These are phyloP conservation scores for Leptinotarsa undecemlineata DNA, from an alignment of 1,140 invertebrate species.

Conservation along the genomic window DNA sequence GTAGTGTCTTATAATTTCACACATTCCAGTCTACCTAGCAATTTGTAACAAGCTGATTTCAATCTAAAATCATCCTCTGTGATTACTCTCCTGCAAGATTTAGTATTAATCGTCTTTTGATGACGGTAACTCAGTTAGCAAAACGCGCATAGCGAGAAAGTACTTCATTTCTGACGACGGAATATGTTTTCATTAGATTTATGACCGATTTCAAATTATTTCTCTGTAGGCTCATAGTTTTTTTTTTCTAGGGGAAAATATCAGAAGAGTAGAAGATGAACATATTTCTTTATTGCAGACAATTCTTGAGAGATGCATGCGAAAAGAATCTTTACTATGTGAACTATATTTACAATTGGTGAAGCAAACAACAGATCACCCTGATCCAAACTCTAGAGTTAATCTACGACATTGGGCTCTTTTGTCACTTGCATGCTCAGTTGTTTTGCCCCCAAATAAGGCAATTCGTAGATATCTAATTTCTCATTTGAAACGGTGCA, in stretches of 20 bases:
- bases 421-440: constrained; percentile 84
- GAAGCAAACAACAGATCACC: constrained; percentile 89
- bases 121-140: too few relatives aligned
- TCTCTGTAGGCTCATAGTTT: too few relatives aligned
- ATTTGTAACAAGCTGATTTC: neutral
- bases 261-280: constrained; percentile 76
- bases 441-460: constrained; percentile 83
- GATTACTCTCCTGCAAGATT: too few relatives aligned
- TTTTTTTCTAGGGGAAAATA: constrained; percentile 48
- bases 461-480: constrained; percentile 86
- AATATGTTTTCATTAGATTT: too few relatives aligned
- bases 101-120: too few relatives aligned
- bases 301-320: constrained; percentile 87
- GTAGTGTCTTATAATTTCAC: too few relatives aligned
- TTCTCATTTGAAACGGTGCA: constrained; percentile 85
- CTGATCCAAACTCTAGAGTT: constrained; percentile 86
- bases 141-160: too few relatives aligned
- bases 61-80: neutral
- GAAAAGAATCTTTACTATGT: constrained; percentile 83
- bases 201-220: too few relatives aligned
- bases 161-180: too few relatives aligned
- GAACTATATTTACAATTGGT: constrained; percentile 93
- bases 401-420: constrained; percentile 92
- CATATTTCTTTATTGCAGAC: constrained; percentile 86
- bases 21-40: too few relatives aligned